phyloP scores from a whole-genome alignment of 2,797 vertebrate species.

The Anniella stebbinsi region DNA sequence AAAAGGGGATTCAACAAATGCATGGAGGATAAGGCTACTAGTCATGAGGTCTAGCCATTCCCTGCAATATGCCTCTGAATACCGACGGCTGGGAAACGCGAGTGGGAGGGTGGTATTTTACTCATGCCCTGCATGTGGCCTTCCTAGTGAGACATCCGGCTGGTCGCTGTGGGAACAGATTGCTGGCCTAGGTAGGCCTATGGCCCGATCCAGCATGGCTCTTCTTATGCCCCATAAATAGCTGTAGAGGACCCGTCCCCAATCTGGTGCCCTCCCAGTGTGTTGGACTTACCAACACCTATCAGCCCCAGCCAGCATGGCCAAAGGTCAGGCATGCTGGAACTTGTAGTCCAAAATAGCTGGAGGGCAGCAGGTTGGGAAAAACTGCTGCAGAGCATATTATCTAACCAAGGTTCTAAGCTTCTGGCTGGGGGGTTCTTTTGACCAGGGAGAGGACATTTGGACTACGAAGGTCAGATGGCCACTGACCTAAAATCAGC shows the following conservation, averaged over 20 bases:
- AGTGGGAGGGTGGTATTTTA: not conserved
- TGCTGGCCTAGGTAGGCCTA: not conserved
- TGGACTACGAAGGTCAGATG: not conserved
- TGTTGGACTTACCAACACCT: too few relatives aligned
- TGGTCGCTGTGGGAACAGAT: not conserved
- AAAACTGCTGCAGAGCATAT: not conserved
- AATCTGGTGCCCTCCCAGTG: too few relatives aligned
- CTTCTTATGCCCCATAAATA: not conserved
- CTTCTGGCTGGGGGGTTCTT: too few relatives aligned
- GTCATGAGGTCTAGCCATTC: too few relatives aligned
- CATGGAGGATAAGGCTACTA: not conserved
- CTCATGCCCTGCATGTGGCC: not conserved
- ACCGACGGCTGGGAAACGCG: not conserved
- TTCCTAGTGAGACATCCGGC: not conserved
- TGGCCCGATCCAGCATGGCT: not conserved
- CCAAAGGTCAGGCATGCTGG: too few relatives aligned
- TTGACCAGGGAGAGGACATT: not conserved
- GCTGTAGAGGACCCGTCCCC: too few relatives aligned
- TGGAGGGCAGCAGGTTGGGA: too few relatives aligned
- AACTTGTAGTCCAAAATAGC: too few relatives aligned
- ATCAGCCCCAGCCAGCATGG: too few relatives aligned
- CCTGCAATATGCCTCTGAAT: not conserved
- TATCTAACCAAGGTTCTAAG: not conserved
- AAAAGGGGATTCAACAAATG: not conserved
- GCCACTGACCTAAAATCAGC: not conserved